These are phyloP conservation scores for Acleris laterana DNA, from an alignment of 2,888 invertebrate genomes.

Conservation along the genomic window DNA sequence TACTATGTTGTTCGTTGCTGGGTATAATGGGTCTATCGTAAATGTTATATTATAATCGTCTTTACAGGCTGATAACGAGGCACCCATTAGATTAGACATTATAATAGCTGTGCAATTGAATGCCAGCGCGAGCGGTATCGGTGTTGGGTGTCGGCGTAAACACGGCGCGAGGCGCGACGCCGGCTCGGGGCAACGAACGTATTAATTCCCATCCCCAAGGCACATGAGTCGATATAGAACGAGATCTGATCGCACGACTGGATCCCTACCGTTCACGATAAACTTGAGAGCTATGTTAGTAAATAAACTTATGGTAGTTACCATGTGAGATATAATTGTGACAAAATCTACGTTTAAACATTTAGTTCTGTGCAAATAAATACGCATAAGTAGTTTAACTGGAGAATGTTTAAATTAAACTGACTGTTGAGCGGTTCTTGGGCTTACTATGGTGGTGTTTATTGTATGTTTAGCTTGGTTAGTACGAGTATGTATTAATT, in stretches of 20 bases:
- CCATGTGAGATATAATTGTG: too few relatives aligned
- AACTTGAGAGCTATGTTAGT: not conserved
- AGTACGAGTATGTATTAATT: too few relatives aligned
- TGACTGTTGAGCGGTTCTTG: too few relatives aligned
- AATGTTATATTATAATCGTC: conserved; percentile 24
- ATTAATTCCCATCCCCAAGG: conserved; percentile 60
- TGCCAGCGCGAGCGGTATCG: conserved; percentile 27
- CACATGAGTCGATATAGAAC: conserved; percentile 32
- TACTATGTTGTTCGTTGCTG: conserved; percentile 1
- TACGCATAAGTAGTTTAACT: too few relatives aligned
- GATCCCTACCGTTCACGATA: not conserved
- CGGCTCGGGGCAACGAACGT: conserved; percentile 60
- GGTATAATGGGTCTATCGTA: conserved; percentile 1
- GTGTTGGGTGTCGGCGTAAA: conserved; percentile 32
- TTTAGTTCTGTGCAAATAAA: too few relatives aligned
- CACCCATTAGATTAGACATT: conserved; percentile 35
- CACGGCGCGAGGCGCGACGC: conserved; percentile 37
- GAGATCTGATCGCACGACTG: not conserved
- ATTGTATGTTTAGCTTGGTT: too few relatives aligned
- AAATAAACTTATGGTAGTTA: not conserved
- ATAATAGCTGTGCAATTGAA: conserved; percentile 36
- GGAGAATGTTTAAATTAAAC: too few relatives aligned
- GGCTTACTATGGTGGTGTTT: too few relatives aligned
- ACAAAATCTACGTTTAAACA: too few relatives aligned
- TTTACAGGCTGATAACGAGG: conserved; percentile 35